Evolutionary conservation across 92 coral and sea anemone species (phyloP), one percentile per base, ranked within the genome.

Genomic region (Epizoanthus rinbou): DNA sequence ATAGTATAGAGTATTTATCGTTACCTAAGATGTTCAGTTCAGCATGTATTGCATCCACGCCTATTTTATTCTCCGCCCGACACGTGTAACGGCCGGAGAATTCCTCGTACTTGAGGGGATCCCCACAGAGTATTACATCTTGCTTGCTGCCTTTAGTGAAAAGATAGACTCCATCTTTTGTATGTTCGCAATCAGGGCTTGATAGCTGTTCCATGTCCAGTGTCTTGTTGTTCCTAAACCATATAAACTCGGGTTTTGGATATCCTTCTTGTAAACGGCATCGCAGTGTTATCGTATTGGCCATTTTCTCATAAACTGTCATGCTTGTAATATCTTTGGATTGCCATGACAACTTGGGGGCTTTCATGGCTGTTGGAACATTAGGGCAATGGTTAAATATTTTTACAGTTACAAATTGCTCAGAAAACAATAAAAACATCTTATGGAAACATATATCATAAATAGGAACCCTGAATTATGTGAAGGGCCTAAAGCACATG

Each of bases 161-260:
- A 53, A 75, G 57, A 65, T 75, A 75, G 14, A 16, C 6, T 57
- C 80, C 80, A 75, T 75, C 80, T 75, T 75, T 75, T 15, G 80
- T 68, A 35, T 75, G 68, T 25, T 56, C 56, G 54, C 80, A 75
- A 68, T 57, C 16, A 0, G 80, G 68, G 16, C 22, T 41, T 57
- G 67, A 57, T 57, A 75, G 39, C 53, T 75, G 68, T 2, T 22
- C 59, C 0, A 50, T 67, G 17, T 2, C 35, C 0, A 75, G 35
- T 1, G 68, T 24, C 21, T 75, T 17, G 22, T 65, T 53, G 22
- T 75, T 3, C 19, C 57, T 75, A 28, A 75, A 57, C 80, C 67
- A 75, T 0, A 18, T 28, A 31, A 57, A 57, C 7, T 17, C 39
- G 3, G 80, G 80, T 11, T 33, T 57, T 10, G 80, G 80, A 25